Percentiles rank a stretch among this genome's conserved stretches.
These are phyloP conservation scores for Capitulum mitella DNA, from an alignment of 2,888 invertebrate species.

Conservation along the genomic window DNA sequence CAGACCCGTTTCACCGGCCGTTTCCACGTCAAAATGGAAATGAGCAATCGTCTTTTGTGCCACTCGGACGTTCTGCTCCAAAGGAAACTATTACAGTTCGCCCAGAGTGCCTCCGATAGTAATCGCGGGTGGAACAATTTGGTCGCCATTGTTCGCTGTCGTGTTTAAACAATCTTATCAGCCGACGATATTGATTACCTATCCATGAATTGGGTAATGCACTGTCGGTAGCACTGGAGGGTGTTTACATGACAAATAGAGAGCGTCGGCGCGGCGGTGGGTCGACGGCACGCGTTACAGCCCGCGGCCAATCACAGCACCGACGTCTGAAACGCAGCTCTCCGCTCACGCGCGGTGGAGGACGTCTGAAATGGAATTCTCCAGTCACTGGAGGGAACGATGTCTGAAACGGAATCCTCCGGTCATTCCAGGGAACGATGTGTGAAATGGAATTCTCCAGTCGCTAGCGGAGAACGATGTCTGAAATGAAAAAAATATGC, in stretches of 20 bases:
- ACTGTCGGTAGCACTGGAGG: neutral
- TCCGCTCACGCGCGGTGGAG: too few relatives aligned
- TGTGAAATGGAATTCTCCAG: too few relatives aligned
- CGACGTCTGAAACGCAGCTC: too few relatives aligned
- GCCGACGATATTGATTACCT: neutral
- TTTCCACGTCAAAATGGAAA: neutral
- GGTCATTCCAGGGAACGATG: too few relatives aligned
- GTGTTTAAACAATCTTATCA: constrained; percentile 13
- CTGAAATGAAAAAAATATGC: too few relatives aligned
- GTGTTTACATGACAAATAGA: constrained; percentile 1
- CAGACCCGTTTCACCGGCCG: neutral
- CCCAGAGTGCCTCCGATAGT: neutral
- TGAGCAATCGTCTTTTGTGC: constrained; percentile 8
- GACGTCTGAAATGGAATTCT: too few relatives aligned
- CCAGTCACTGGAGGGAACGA: too few relatives aligned
- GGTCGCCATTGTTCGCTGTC: constrained; percentile 5
- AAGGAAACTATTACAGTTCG: neutral
- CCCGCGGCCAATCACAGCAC: too few relatives aligned
- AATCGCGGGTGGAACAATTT: neutral
- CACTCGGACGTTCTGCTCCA: neutral
- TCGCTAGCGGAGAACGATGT: too few relatives aligned
- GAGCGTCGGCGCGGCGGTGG: neutral
- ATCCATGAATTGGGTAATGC: neutral
- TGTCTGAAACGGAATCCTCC: too few relatives aligned
- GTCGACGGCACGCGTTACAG: too few relatives aligned